Base-by-base conservation (phyloP, 2,888 invertebrate species). In the Fragum sueziense region DNA sequence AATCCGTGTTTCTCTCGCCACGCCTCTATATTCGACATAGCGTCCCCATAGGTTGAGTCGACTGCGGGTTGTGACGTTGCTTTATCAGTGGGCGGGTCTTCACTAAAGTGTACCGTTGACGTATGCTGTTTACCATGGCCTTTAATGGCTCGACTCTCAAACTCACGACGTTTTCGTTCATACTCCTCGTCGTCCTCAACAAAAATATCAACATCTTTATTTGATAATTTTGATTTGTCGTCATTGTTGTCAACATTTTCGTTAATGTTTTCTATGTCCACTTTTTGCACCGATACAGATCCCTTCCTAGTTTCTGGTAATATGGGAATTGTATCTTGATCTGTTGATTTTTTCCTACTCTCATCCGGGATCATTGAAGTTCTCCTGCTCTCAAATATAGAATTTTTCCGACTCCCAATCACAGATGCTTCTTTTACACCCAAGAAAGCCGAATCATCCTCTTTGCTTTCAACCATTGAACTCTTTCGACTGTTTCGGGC, bases 1-100 rank as follows among this genome's bases (percentile, higher is more conserved):
- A 76, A 51, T 27, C 78, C 75, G 33, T 82, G 78, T 34, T 70
- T 75, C 37, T 73, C 70, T 22, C 77, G 61, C 82, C 82, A 82
- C 41, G 47, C 57, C 65, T 82, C 74, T 1, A 70, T 73, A 59
- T 78, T 82, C n/a, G 75, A 54, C 27, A 54, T n/a, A 7, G 71
- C 22, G 31, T 70, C 54, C 20, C 22, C 33, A n/a, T 31, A 51
- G n/a, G 51, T 31, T 9, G 37, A n/a, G 4, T 25, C 33, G n/a
- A 33, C 62, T 47, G 47, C 47, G n/a, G 33, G 17, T 7, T 62
- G 31, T 34, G 62, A 62, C 1, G 1, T n/a, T 0, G 33, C 20
- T 31, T 29, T 47, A 11, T 69, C 54, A 11, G 33, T 33, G 9
- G 70, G 70, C 27, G 57, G 51, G 14, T 70, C 59, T 4, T 70